Percentiles rank a stretch among this genome's conserved stretches.
Evolutionary conservation across 2,888 invertebrate genomes (phyloP).

Genomic region (Ryuthela nishihirai): DNA sequence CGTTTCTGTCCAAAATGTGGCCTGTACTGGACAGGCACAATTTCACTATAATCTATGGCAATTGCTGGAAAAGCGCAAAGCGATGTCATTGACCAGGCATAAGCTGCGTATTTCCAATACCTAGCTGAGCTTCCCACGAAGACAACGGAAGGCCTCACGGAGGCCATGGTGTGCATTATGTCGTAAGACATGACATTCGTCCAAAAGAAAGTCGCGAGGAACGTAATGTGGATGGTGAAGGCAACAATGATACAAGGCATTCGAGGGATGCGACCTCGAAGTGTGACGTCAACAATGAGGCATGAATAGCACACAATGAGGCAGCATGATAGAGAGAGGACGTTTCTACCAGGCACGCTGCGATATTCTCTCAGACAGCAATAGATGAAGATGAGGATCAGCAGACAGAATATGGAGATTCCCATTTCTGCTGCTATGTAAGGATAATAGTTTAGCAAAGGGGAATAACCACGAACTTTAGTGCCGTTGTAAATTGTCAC

Average conservation of each 20-base stretch:
- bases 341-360: slow-evolving; percentile 39
- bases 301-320: slow-evolving; percentile 35
- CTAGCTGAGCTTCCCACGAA: slow-evolving; percentile 1
- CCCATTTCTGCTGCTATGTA: slow-evolving; percentile 12
- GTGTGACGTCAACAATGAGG: slow-evolving; percentile 26
- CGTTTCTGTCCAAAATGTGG: slow-evolving; percentile 32
- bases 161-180: slow-evolving; percentile 45
- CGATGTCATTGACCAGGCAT: slow-evolving; percentile 30
- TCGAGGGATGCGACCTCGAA: slow-evolving; percentile 6
- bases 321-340: slow-evolving; percentile 36
- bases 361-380: slow-evolving; percentile 18
- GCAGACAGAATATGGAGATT: slow-evolving; percentile 20
- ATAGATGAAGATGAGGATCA: slow-evolving; percentile 12
- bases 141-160: background rate
- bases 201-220: slow-evolving; percentile 51
- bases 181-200: slow-evolving; percentile 51
- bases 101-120: slow-evolving; percentile 31
- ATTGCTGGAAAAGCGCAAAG: slow-evolving; percentile 23
- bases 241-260: slow-evolving; percentile 43
- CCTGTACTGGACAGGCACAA: slow-evolving; percentile 12
- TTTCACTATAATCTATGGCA: slow-evolving; percentile 18
- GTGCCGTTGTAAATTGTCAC: too few relatives aligned
- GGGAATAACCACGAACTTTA: too few relatives aligned
- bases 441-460: slow-evolving; percentile 24
- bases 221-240: slow-evolving; percentile 47